Evolutionary conservation across 2,888 invertebrate genomes (phyloP).

Genomic region (Galerucella pusilla): DNA sequence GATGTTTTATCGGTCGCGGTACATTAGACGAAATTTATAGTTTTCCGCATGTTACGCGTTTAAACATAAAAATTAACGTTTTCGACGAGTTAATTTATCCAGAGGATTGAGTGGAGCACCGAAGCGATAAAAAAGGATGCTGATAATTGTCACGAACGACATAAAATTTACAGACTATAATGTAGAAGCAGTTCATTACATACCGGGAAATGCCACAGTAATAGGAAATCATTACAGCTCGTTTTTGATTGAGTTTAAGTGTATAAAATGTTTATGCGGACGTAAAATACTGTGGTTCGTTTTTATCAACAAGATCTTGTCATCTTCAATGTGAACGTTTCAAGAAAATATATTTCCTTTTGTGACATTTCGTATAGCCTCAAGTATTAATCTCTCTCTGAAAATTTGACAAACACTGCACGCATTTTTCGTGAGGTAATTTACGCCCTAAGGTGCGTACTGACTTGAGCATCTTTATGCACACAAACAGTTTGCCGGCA

Average conservation of each 20-base stretch:
- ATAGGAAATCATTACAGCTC: neutral
- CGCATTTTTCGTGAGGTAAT: too few species aligned
- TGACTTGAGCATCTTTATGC: too few species aligned
- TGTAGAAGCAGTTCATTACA: neutral
- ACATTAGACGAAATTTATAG: slow-evolving; percentile 12
- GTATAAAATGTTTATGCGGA: neutral
- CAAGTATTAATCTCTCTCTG: too few species aligned
- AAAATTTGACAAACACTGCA: too few species aligned
- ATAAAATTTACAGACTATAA: slow-evolving; percentile 1
- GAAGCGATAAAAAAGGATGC: slow-evolving; percentile 1
- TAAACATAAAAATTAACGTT: slow-evolving; percentile 16
- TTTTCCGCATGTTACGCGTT: slow-evolving; percentile 18
- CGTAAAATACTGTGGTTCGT: neutral
- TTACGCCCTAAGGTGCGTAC: too few species aligned
- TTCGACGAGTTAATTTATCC: slow-evolving; percentile 14
- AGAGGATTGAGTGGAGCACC: neutral
- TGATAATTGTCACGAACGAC: neutral
- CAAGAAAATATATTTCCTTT: too few species aligned
- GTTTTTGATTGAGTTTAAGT: neutral
- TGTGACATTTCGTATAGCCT: too few species aligned
- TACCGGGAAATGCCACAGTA: neutral
- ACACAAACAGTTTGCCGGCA: too few species aligned
- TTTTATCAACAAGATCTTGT: neutral
- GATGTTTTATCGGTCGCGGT: slow-evolving; percentile 13
- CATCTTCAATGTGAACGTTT: too few species aligned